phyloP scores from a whole-genome alignment of 2,888 invertebrate species.

The Microchrysa polita region DNA sequence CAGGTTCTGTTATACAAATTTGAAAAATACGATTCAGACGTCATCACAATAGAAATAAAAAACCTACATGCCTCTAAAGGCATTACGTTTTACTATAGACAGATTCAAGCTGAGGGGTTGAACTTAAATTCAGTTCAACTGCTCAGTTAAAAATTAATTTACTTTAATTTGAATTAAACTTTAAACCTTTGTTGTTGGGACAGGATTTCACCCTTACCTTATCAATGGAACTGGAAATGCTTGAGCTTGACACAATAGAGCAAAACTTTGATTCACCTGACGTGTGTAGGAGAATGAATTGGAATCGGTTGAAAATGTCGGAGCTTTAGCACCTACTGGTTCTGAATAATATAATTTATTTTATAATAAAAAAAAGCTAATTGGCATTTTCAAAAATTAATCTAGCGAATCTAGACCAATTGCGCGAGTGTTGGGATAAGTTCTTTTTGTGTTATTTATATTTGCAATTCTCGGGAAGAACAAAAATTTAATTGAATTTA shows the following conservation, averaged over 20 bases:
- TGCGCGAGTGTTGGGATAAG: slow-evolving; percentile 15
- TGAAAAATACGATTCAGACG: no score
- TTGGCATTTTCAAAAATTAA: slow-evolving; percentile 48
- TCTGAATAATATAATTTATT: slow-evolving; percentile 66
- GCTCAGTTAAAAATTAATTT: no score
- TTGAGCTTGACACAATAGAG: slow-evolving; percentile 73
- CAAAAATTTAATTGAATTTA: no score
- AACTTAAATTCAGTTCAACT: neutral
- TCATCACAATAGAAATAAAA: no score
- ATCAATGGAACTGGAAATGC: slow-evolving; percentile 72
- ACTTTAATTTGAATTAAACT: neutral
- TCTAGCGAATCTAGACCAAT: slow-evolving; percentile 49
- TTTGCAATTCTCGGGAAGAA: no score
- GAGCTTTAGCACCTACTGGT: slow-evolving; percentile 70
- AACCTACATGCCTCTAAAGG: no score
- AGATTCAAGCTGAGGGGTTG: no score
- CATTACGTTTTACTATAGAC: no score
- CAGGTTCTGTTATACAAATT: slow-evolving; percentile 65
- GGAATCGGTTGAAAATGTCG: slow-evolving; percentile 68
- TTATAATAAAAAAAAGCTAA: slow-evolving; percentile 19
- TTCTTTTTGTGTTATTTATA: neutral
- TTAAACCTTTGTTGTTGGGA: slow-evolving; percentile 24
- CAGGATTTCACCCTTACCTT: slow-evolving; percentile 65
- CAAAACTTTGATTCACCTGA: slow-evolving; percentile 64
- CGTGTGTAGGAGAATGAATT: slow-evolving; percentile 49